These are phyloP conservation scores for Otus scops DNA, from an alignment of 2,797 vertebrate genomes.

Conservation along the genomic window DNA sequence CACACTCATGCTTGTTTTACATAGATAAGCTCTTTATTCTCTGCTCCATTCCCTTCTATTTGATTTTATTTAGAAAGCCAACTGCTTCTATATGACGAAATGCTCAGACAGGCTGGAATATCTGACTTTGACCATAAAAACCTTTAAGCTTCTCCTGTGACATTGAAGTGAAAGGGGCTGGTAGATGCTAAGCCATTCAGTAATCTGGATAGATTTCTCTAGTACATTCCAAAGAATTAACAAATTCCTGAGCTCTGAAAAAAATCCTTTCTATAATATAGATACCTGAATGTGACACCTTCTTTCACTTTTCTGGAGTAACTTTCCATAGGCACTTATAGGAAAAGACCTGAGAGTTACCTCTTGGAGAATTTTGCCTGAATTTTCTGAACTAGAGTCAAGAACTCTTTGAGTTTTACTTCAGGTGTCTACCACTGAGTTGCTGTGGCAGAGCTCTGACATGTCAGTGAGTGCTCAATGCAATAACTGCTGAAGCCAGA, in stretches of 20 bases:
- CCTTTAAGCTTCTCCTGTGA: not conserved
- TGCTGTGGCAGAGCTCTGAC: not conserved
- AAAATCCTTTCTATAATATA: not conserved
- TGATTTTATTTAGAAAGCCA: not conserved
- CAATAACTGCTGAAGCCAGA: not conserved
- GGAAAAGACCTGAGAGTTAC: not conserved
- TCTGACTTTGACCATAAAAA: not conserved
- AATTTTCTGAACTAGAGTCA: not conserved
- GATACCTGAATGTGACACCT: not conserved
- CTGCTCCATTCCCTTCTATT: not conserved
- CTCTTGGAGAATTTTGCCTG: not conserved
- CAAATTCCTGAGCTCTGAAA: not conserved
- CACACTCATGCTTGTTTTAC: not conserved
- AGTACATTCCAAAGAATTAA: not conserved
- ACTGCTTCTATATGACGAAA: not conserved
- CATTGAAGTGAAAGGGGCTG: not conserved
- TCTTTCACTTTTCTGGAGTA: not conserved
- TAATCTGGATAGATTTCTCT: not conserved
- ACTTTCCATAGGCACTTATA: not conserved
- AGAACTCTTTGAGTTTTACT: not conserved
- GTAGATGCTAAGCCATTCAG: not conserved
- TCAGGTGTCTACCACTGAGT: not conserved
- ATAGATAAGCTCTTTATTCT: constrained; percentile 5
- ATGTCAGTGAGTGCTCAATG: not conserved
- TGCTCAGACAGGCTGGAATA: not conserved